Base-by-base conservation (phyloP, 2,888 invertebrate genomes). In the Drosophila peninsularis region DNA sequence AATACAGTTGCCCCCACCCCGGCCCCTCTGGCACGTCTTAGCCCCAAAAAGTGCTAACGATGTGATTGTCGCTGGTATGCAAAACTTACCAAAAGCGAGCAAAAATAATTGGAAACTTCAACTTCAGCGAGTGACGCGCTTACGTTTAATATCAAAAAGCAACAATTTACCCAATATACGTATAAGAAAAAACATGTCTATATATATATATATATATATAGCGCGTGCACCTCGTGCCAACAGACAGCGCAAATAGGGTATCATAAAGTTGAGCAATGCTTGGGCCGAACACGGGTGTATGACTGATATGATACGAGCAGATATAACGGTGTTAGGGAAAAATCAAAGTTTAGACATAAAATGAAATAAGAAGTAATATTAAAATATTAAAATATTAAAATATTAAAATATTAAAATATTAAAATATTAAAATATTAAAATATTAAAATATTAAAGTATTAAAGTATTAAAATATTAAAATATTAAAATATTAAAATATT, bases 81-180 rank as follows among this genome's bases (percentile, higher is more conserved):
- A 39, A 57, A 62, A 54, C 49, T 27, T 36, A 24, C 36, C 49
- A 61, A 71, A 62, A 57, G 64, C 71, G 66, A 66, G 47, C 77
- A n/a, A 72, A 62, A 60, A 62, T 75, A 32, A 77, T 71, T 75
- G 62, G 6, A 66, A 62, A 62, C 58, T 55, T 55, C 73, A 75
- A 76, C 45, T 64, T 54, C 32, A 42, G 19, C 36, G 30, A 21
- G 55, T 61, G 68, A 72, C 72, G 77, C 61, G 24, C 47, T 47
- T 24, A 37, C 62, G 72, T 72, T 72, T 72, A 72, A 77, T 75
- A 39, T 54, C 30, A 21, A 57, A 62, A 50, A 47, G 34, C 60
- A 47, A 77, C 62, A 77, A 54, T 62, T 60, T 41, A 27, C 21
- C 42, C 37, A 49, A 24, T 36, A n/a, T 34, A 13, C 21, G 19